Base-by-base conservation (phyloP, 2,888 invertebrate species). In the Conus canariensis region DNA sequence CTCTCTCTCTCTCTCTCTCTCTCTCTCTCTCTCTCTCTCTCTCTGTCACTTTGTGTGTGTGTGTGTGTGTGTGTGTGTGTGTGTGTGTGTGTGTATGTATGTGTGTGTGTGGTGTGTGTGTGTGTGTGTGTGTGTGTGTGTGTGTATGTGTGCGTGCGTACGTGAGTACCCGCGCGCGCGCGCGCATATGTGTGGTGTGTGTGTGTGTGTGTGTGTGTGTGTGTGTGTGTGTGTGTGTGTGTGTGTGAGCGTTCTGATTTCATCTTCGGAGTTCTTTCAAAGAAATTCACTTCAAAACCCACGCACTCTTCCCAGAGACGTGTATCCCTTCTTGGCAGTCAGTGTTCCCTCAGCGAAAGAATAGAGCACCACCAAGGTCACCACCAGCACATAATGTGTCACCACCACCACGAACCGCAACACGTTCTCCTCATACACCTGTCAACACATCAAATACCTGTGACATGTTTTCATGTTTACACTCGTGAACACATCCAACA, bases 341-440 rank as follows among this genome's bases (percentile, higher is more conserved):
- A 70, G 59, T 4, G 74, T 25, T 5, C n/a, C 25, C 30, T 89
- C 89, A 70, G 85, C 83, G 59, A 89, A 89, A 9, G 89, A 56
- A 60, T 89, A 89, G 22, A 89, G 89, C 16, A 89, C 59, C n/a
- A 89, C 89, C 85, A 89, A 58, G 16, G 45, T n/a, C 30, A 89
- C 8, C 25, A 58, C 58, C 56, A 89, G 59, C n/a, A 30, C 22
- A 67, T 85, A 89, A 64, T 70, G 70, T 22, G 67, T 56, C 56
- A 89, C 10, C 25, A 59, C 56, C 64, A 89, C 1, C n/a, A 85
- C 85, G 58, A 89, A 89, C 67, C 10, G 10, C 14, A 89, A 85
- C 56, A 89, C 74, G 59, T 85, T 45, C 6, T 22, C 58, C 16
- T 85, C 85, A 56, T 89, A 85, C 82, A 59, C 59, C 89, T 89